phyloP scores from a whole-genome alignment of 1,140 invertebrate genomes.

The Halesus radiatus region DNA sequence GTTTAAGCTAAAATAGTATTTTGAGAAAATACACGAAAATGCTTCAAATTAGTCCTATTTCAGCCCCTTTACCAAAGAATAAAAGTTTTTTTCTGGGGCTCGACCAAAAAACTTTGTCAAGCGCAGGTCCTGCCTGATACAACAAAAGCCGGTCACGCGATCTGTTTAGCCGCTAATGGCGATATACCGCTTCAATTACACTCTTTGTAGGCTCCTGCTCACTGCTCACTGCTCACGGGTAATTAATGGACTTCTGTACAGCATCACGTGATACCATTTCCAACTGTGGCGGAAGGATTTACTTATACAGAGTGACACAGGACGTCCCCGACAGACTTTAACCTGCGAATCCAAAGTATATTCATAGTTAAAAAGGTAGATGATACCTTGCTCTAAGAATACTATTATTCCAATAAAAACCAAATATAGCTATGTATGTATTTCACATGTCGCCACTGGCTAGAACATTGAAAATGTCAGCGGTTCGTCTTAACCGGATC shows the following conservation, averaged over 20 bases:
- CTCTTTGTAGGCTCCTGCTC: background rate
- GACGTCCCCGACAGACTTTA: no score
- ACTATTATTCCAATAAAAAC: no score
- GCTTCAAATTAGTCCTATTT: background rate
- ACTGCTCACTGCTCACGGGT: background rate
- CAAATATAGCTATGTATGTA: no score
- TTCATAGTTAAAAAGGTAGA: no score
- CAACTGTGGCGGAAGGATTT: no score
- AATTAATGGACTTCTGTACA: slow-evolving; percentile 6
- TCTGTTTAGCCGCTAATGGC: slow-evolving; percentile 21
- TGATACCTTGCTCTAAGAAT: no score
- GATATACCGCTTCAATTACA: slow-evolving; percentile 13
- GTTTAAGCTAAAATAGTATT: background rate
- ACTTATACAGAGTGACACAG: no score
- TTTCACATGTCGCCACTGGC: no score
- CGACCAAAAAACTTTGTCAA: slow-evolving; percentile 12
- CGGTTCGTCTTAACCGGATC: no score
- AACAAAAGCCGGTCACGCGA: slow-evolving; percentile 17
- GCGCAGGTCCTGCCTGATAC: background rate
- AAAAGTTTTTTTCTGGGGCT: background rate
- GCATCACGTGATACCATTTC: background rate
- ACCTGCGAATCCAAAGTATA: no score
- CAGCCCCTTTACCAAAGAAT: background rate
- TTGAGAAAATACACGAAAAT: background rate
- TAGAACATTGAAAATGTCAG: no score